Evolutionary conservation across 2,113 vertebrate genomes (phyloP).

Genomic region (Mus pahari): DNA sequence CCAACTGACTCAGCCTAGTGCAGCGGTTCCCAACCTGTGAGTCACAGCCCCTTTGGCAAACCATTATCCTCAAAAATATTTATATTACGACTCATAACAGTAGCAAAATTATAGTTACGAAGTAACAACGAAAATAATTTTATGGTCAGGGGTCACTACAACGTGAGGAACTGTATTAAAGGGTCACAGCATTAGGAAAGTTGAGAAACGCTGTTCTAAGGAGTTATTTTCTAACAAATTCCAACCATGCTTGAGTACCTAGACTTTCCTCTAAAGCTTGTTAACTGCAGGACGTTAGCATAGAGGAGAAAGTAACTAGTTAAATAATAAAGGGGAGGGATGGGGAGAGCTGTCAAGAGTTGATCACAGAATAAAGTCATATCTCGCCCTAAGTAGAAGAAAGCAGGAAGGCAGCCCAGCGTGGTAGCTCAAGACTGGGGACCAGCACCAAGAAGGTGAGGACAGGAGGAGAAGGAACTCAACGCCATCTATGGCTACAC

Average conservation of each 20-base stretch:
- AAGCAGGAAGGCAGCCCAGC: not conserved
- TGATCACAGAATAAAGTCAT: slow-evolving; percentile 30
- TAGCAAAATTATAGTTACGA: not conserved
- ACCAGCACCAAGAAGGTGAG: too few species aligned
- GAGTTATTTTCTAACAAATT: not conserved
- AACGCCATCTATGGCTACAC: not conserved
- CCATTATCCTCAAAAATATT: not conserved
- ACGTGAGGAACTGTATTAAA: not conserved
- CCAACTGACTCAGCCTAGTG: not conserved
- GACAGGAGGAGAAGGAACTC: too few species aligned
- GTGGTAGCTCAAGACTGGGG: not conserved
- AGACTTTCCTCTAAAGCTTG: slow-evolving; percentile 26
- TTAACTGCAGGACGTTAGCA: slow-evolving; percentile 43
- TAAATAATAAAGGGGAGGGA: not conserved
- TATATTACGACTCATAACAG: not conserved
- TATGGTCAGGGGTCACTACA: not conserved
- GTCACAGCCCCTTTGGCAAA: not conserved
- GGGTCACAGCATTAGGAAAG: not conserved
- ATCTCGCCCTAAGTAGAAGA: not conserved
- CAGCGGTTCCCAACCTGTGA: not conserved
- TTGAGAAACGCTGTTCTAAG: not conserved
- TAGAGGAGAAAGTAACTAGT: not conserved
- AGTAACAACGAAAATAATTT: not conserved
- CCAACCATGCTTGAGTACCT: not conserved
- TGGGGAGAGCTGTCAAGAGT: not conserved